Conservation (phyloP, 2,888 invertebrate species). For the Trichopoda pennipes region DNA sequence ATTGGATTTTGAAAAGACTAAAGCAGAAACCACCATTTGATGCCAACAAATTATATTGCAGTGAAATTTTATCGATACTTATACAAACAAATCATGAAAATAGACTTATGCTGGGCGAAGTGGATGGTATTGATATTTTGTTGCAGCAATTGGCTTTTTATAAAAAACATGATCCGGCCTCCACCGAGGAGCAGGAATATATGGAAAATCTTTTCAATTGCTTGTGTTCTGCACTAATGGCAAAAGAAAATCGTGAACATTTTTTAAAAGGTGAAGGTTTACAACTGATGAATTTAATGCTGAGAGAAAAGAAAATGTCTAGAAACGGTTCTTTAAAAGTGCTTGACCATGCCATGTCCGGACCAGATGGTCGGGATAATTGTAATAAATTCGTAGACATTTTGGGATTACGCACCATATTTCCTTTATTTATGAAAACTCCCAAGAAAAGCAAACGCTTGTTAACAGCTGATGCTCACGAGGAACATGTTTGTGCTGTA, state of each 20-base stretch:
- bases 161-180: constrained; percentile 95
- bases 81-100: constrained; percentile 94
- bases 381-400: constrained; percentile 99
- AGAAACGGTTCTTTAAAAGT: constrained; percentile 98
- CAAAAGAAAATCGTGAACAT: constrained; percentile 91
- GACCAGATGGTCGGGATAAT: constrained; percentile 95
- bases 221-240: constrained; percentile 95
- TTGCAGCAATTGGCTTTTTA: constrained; percentile 97
- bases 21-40: constrained; percentile 95
- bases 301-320: constrained; percentile 97
- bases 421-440: constrained; percentile 99
- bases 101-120: constrained; percentile 90
- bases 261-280: constrained; percentile 97
- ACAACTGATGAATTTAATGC: constrained; percentile 99
- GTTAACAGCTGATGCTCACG: constrained; percentile 92
- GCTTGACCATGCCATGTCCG: constrained; percentile 97
- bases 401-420: constrained; percentile 96
- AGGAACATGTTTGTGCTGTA: constrained; percentile 96
- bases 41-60: constrained; percentile 96
- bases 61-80: constrained; percentile 97
- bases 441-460: constrained; percentile 91
- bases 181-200: constrained; percentile 96
- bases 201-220: constrained; percentile 99
- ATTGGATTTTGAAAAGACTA: constrained; percentile 95
- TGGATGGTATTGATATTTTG: constrained; percentile 95